These are phyloP conservation scores for Zeus faber DNA, from an alignment of 2,113 vertebrate genomes.

Conservation along the genomic window DNA sequence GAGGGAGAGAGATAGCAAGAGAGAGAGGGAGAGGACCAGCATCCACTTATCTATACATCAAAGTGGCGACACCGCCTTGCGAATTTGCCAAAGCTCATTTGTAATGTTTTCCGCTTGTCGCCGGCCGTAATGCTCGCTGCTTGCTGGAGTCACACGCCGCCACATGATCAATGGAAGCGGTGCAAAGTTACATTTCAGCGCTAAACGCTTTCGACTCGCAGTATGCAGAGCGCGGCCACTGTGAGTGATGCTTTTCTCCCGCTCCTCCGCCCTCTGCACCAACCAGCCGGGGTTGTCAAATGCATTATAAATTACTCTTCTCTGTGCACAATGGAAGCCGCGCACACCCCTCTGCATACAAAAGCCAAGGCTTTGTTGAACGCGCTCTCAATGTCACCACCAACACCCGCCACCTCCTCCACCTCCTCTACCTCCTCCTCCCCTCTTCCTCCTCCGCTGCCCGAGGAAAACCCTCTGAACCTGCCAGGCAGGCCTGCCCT, in stretches of 20 bases:
- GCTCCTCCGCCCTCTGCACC: neutral
- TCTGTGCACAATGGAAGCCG: conserved; percentile 35
- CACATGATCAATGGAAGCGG: conserved; percentile 70
- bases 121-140: conserved; percentile 62
- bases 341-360: conserved; percentile 40
- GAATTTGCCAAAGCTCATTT: conserved; percentile 72
- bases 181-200: conserved; percentile 66
- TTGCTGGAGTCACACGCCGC: conserved; percentile 61
- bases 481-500: conserved; percentile 14
- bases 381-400: conserved; percentile 52
- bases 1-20: conserved; percentile 7
- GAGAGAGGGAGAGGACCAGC: conserved; percentile 12
- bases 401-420: too few relatives aligned
- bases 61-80: conserved; percentile 52
- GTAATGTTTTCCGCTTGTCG: conserved; percentile 73
- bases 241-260: conserved; percentile 55
- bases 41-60: conserved; percentile 58
- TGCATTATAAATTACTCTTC: conserved; percentile 66
- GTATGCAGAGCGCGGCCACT: conserved; percentile 53
- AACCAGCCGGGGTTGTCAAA: conserved; percentile 52
- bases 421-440: too few relatives aligned
- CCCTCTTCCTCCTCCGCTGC: too few relatives aligned
- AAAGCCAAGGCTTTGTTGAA: conserved; percentile 41
- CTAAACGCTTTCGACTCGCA: conserved; percentile 72
- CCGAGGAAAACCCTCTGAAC: too few relatives aligned